These are phyloP conservation scores for Argyresthia goedartella DNA, from an alignment of 2,888 invertebrate genomes.

Conservation along the genomic window DNA sequence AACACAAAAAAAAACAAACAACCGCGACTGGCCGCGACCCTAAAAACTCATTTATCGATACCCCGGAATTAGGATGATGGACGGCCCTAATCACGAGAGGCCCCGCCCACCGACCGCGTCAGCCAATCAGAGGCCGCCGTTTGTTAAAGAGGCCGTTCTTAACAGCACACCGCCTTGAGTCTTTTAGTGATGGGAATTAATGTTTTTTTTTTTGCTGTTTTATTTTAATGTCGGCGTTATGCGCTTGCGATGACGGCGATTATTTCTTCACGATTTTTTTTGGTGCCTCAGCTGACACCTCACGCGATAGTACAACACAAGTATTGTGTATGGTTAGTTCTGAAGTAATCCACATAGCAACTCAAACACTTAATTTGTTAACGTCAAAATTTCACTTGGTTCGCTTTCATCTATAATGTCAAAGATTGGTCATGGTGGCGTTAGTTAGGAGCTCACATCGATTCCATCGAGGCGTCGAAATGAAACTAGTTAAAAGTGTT, in stretches of 20 bases:
- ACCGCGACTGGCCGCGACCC: constrained; percentile 24
- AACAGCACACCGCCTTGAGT: constrained; percentile 35
- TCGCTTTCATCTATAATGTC: too few relatives aligned
- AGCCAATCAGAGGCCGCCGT: constrained; percentile 35
- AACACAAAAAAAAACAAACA: constrained; percentile 34
- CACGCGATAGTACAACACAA: constrained; percentile 33
- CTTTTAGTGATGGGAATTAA: constrained; percentile 60
- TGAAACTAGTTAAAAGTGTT: too few relatives aligned
- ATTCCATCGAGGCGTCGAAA: too few relatives aligned
- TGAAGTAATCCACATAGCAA: too few relatives aligned
- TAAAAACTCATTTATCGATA: constrained; percentile 58
- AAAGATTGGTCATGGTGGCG: too few relatives aligned
- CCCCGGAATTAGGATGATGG: constrained; percentile 27
- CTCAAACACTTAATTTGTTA: too few relatives aligned
- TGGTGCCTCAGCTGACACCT: constrained; percentile 36
- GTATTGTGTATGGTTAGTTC: too few relatives aligned
- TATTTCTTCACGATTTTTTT: constrained; percentile 16
- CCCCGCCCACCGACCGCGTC: constrained; percentile 37
- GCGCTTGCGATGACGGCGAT: constrained; percentile 33
- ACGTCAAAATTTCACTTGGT: too few relatives aligned
- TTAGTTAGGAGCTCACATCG: too few relatives aligned
- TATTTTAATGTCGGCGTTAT: constrained; percentile 31
- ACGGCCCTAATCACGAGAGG: constrained; percentile 38
- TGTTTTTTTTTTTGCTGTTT: constrained; percentile 38
- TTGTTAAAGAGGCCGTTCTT: constrained; percentile 29